Evolutionary conservation across 2,113 vertebrate species (phyloP).

Genomic region (Cyanistes caeruleus): DNA sequence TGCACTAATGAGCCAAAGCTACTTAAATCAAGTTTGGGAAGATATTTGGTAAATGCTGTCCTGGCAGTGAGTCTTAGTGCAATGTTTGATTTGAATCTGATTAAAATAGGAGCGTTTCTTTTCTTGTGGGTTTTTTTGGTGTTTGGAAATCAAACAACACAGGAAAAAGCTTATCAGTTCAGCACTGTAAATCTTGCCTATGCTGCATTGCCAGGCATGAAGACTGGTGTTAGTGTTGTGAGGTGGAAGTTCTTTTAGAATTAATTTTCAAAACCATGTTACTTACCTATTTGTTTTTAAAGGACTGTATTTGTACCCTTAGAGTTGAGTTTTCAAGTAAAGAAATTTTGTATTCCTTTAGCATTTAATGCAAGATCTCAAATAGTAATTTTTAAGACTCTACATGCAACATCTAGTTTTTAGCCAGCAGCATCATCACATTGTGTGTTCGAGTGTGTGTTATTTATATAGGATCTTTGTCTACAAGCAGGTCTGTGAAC

Average conservation of each 20-base stretch:
- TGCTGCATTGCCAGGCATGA: background rate
- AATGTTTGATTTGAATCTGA: background rate
- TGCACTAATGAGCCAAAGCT: background rate
- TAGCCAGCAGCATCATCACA: background rate
- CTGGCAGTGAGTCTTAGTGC: background rate
- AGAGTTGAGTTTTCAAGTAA: background rate
- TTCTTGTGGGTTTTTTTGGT: background rate
- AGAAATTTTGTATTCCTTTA: background rate
- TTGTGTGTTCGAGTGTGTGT: background rate
- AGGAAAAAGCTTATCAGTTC: background rate
- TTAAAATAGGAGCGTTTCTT: background rate
- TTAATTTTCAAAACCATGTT: background rate
- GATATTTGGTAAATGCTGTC: background rate
- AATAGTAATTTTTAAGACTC: background rate
- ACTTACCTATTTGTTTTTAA: background rate
- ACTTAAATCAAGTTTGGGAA: background rate
- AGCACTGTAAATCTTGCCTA: accelerated
- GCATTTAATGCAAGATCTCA: background rate
- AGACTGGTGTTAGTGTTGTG: background rate
- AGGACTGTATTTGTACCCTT: background rate
- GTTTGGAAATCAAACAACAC: background rate
- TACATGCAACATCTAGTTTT: background rate
- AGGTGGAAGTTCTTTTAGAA: background rate
- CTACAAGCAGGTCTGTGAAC: background rate
- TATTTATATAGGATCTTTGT: background rate